Base-by-base conservation (phyloP, 2,888 invertebrate species). In the Rhogogaster chlorosoma region DNA sequence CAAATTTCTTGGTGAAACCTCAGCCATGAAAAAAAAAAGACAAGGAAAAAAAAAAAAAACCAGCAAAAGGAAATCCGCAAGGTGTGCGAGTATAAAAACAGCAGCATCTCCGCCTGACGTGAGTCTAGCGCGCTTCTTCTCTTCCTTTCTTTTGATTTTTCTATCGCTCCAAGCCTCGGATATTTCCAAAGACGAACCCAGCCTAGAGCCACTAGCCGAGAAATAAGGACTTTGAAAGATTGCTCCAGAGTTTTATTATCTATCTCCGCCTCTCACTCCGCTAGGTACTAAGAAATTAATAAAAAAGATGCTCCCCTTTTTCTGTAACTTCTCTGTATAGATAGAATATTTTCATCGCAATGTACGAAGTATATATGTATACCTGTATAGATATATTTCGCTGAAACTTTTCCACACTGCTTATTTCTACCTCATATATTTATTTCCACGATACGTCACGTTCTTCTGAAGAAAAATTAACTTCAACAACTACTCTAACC, bases 1-100 rank as follows among this genome's bases (percentile, higher is more conserved):
- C 49, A 53, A 77, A 77, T 77, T 91, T 90, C 88, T 88, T 90
- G 89, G 89, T 91, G 88, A 90, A 91, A 89, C 89, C 86, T 89
- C 86, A 45, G 82, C 82, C 32, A 45, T n/a, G 57, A 32, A 53
- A 12, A 61, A 73, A 9, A 45, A 29, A 84, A 61, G 45, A 29
- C 84, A 83, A 80, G 12, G 80, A 49, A 6, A 15, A 49, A 45
- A 36, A 82, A 53, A n/a, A 32, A 32, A 84, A 84, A 15, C 9
- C 7, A 18, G 26, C 3, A 77, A 77, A 53, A 77, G 29, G 26
- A 49, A 29, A 49, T 77, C 49, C 26, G 26, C 45, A 53, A 45
- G 53, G 77, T 77, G 77, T 77, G 53, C 53, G 77, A 29, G 53
- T 77, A 53, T 77, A 77, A 53, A 77, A 77, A 77, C 73, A 42